Evolutionary conservation across 2,797 vertebrate genomes (phyloP), one percentile per base, ranked within the genome.

Genomic region (Botia kubotai): DNA sequence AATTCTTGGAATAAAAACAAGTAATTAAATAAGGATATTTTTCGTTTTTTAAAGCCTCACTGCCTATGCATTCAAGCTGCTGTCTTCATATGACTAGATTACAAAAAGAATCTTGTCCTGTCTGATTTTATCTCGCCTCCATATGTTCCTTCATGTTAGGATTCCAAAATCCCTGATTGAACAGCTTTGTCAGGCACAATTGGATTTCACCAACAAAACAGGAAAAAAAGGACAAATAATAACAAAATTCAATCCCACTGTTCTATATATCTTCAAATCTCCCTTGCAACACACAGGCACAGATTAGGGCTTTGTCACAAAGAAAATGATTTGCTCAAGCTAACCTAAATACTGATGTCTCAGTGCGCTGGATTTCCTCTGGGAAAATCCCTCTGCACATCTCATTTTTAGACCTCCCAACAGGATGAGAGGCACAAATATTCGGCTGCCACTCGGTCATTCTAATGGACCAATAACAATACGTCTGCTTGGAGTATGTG

Each of bases 251-350:
- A 87, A 87, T 50, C 55, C 66, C 65, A 80, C 68, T 81, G 81
- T 89, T 89, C 68, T 82, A 87, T 88, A 86, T 89, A 87, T 89
- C 88, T 85, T 88, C 73, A 88, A 91, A 91, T 91, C 90, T 87
- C 85, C 62, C 63, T 77, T 69, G 66, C 88, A 46, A 85, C 43
- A 73, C 71, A 85, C 81, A 82, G 72, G 80, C 48, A 68, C 17
- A 93, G 92, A 94, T 93, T 93, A 93, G 85, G 89, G 87, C 88
- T 91, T 89, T 91, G 90, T 92, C 87, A 87, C 86, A 89, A 89
- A 88, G 89, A 89, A 90, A 90, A 80, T 85, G 88, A 93, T 93
- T 93, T 91, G 88, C 80, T 83, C 68, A 0, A 84, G 85, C 85
- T 90, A 87, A 91, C 89, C 85, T 88, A 74, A 89, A 89, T 92